A percentile compares a stretch with the other conserved stretches of the same genome.
Evolutionary conservation across 2,797 vertebrate genomes (phyloP).

Genomic region (Paguma larvata): DNA sequence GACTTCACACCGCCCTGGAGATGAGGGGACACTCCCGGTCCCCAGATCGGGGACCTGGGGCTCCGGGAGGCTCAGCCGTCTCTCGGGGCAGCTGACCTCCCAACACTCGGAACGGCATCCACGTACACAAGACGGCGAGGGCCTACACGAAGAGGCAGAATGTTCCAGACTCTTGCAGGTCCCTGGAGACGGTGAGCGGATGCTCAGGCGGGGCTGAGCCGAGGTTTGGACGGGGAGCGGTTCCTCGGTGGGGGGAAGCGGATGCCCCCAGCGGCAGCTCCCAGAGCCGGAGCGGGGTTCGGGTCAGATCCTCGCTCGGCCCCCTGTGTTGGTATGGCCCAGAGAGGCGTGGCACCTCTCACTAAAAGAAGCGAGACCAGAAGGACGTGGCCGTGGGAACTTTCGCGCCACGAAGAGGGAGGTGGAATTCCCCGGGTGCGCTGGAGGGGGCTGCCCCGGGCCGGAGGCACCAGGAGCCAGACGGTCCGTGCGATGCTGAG

Average conservation of each 20-base stretch:
- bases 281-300: not conserved
- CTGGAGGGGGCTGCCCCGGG: fast-evolving
- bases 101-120: fast-evolving
- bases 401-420: fast-evolving
- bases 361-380: not conserved
- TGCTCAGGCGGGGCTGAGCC: fast-evolving
- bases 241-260: fast-evolving
- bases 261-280: not conserved
- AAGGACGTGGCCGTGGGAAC: not conserved
- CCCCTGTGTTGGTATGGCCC: fast-evolving
- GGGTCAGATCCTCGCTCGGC: not conserved
- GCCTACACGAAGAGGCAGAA: fast-evolving
- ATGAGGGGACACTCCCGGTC: not conserved
- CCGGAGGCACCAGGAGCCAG: no score
- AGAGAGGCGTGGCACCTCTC: not conserved
- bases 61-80: not conserved
- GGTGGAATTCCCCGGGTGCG: fast-evolving
- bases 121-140: fast-evolving
- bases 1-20: not conserved
- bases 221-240: fast-evolving
- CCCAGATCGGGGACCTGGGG: not conserved
- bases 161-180: fast-evolving
- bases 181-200: not conserved
- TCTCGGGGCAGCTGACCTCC: not conserved
- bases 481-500: fast-evolving